These are phyloP conservation scores for Hyppa rectilinea DNA, from an alignment of 2,888 invertebrate species.

Conservation along the genomic window DNA sequence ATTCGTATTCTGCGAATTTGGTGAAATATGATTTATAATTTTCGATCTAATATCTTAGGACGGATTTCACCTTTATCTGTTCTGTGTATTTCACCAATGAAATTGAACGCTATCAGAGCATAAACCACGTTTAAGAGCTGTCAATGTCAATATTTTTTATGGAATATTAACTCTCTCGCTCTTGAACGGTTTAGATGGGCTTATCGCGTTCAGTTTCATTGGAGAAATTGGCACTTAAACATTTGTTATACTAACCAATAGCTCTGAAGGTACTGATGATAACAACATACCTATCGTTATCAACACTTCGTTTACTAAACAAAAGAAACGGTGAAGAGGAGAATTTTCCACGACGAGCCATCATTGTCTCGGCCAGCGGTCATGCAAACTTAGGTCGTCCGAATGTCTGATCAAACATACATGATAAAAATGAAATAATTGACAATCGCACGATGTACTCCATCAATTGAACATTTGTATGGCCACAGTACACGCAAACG, in stretches of 20 bases:
- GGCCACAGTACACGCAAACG: constrained; percentile 3
- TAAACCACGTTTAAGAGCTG: no score
- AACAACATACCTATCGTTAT: neutral
- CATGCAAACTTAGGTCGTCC: neutral
- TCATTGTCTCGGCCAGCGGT: neutral
- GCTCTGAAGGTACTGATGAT: neutral
- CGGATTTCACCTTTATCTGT: no score
- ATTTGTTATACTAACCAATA: neutral
- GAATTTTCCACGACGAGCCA: neutral
- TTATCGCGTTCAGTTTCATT: no score
- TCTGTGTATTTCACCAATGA: no score
- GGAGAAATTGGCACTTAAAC: no score
- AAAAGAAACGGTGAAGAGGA: neutral
- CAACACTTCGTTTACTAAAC: neutral
- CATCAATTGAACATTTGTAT: neutral
- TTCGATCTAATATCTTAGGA: neutral
- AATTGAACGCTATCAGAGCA: no score
- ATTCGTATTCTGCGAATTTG: no score
- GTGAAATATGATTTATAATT: neutral
- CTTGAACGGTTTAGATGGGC: no score
- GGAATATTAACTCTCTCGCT: no score
- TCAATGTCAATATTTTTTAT: no score
- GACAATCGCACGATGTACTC: neutral
- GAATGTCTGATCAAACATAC: constrained; percentile 3
- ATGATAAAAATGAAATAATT: constrained; percentile 1